Evolutionary conservation across 2,888 invertebrate genomes (phyloP).

Genomic region (Gandaritis pyraliata): DNA sequence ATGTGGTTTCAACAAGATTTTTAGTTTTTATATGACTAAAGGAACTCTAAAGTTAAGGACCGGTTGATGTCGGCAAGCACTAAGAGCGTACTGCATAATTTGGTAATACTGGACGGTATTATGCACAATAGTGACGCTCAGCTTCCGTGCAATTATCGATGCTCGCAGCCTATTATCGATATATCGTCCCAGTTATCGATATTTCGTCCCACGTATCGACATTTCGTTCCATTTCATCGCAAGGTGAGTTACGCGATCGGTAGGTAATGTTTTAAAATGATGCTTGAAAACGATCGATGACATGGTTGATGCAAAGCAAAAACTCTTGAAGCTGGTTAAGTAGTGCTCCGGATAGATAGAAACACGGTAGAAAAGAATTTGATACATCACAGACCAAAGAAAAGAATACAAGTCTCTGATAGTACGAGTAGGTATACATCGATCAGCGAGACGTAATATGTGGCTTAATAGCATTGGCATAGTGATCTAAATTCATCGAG

Average conservation of each 20-base stretch:
- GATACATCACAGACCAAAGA: no score
- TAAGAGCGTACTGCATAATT: slow-evolving; percentile 65
- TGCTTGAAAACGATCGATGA: slow-evolving; percentile 61
- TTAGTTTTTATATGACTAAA: not conserved
- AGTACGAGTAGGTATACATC: no score
- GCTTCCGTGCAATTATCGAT: slow-evolving; percentile 76
- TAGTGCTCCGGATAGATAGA: not conserved
- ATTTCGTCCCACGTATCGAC: slow-evolving; percentile 42
- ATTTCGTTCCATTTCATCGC: slow-evolving; percentile 34
- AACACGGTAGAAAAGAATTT: no score
- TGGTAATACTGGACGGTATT: slow-evolving; percentile 74
- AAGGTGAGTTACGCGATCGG: slow-evolving; percentile 63
- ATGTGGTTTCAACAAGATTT: not conserved
- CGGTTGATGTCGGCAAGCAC: slow-evolving; percentile 49
- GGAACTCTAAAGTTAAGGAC: slow-evolving; percentile 42
- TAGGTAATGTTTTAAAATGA: slow-evolving; percentile 67
- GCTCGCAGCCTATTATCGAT: slow-evolving; percentile 64
- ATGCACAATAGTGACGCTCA: slow-evolving; percentile 74
- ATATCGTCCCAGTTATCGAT: slow-evolving; percentile 55
- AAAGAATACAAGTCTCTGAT: no score
- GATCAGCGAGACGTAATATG: no score
- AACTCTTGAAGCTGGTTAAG: slow-evolving; percentile 15
- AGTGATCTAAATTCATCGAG: no score
- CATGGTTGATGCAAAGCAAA: slow-evolving; percentile 6
- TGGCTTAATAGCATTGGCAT: no score